Conservation (phyloP, 1,140 invertebrate genomes). For the Cheumatopsyche charites region DNA sequence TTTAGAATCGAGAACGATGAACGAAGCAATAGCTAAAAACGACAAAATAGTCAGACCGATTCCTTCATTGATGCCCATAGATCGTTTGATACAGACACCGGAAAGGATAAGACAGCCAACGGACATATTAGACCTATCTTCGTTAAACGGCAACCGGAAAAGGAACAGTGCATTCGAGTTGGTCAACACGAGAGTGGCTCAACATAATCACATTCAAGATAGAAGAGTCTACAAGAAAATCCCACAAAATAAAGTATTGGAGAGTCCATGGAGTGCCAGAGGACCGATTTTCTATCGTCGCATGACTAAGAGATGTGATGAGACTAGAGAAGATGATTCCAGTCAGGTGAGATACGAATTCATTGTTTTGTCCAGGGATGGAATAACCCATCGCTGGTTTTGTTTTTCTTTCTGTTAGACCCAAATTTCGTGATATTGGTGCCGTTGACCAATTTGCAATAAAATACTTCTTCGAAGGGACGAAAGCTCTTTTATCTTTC, state of each 20-base stretch:
- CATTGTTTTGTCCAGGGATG: neutral
- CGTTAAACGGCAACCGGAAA: constrained; percentile 24
- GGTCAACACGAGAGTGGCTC: constrained; percentile 26
- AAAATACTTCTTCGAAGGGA: no score
- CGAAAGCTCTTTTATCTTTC: no score
- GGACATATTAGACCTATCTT: constrained; percentile 24
- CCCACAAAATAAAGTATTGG: constrained; percentile 43
- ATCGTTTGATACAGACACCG: constrained; percentile 11
- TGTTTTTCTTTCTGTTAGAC: neutral
- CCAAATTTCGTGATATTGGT: neutral
- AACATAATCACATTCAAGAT: neutral
- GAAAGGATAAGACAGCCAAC: constrained; percentile 12
- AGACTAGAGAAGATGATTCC: neutral
- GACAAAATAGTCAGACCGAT: constrained; percentile 43
- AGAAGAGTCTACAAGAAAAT: constrained; percentile 17
- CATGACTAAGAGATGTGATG: neutral
- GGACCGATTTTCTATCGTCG: constrained; percentile 41
- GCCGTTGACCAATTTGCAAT: neutral
- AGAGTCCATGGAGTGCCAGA: constrained; percentile 40
- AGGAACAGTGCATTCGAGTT: constrained; percentile 42
- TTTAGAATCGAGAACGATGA: constrained; percentile 14
- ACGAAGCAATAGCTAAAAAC: constrained; percentile 12
- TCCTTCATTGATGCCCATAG: constrained; percentile 44
- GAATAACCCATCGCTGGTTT: no score
- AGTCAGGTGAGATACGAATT: constrained; percentile 1